Conservation (phyloP, 1,140 invertebrate species). For the Aphelenchoides avenae region DNA sequence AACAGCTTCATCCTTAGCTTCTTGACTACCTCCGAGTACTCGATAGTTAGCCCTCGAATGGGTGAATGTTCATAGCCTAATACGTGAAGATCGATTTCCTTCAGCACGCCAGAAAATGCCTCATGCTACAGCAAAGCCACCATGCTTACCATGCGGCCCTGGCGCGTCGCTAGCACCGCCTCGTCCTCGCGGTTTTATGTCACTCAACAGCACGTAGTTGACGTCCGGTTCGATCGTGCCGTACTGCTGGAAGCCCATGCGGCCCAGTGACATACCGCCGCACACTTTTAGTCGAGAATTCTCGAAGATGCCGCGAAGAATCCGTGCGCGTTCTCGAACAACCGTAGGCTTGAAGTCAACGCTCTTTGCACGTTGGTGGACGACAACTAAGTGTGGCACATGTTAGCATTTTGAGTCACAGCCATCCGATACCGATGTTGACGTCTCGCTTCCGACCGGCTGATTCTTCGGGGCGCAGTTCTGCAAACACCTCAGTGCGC, state of each 20-base stretch:
- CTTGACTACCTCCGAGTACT: no score
- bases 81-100: no score
- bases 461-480: constrained; percentile 26
- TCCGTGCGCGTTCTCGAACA: constrained; percentile 26
- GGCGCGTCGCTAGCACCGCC: no score
- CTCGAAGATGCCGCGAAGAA: constrained; percentile 31
- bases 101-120: no score
- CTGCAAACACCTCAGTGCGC: constrained; percentile 29
- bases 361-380: constrained; percentile 37
- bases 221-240: constrained; percentile 20
- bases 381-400: constrained; percentile 35
- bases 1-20: no score
- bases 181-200: constrained; percentile 29
- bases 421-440: constrained; percentile 19
- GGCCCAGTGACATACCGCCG: constrained; percentile 35
- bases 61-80: no score
- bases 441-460: neutral
- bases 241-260: constrained; percentile 36
- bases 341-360: constrained; percentile 23
- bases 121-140: no score
- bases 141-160: no score
- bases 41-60: no score
- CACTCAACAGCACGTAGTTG: constrained; percentile 40
- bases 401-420: constrained; percentile 1
- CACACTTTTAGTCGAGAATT: constrained; percentile 26